These are phyloP conservation scores for Pitangus sulphuratus DNA, from an alignment of 2,797 vertebrate genomes.

Conservation along the genomic window DNA sequence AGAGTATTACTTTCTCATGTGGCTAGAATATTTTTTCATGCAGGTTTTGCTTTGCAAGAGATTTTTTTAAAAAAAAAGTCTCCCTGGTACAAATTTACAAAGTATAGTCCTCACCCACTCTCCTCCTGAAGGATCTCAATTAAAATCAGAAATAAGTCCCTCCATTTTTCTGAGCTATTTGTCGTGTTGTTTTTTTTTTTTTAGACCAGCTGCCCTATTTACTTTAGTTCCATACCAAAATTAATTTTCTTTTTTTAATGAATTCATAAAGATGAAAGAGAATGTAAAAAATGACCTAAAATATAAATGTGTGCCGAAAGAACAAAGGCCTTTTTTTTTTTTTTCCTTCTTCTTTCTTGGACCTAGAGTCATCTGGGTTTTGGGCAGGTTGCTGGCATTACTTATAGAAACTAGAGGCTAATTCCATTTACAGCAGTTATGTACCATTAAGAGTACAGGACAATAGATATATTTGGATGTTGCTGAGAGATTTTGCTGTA, in stretches of 20 bases:
- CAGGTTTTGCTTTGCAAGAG: background rate
- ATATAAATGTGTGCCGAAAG: background rate
- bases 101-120: accelerated
- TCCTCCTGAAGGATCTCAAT: background rate
- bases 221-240: background rate
- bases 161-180: background rate
- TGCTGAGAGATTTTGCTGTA: background rate
- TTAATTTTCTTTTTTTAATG: background rate
- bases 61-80: background rate
- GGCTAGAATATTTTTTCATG: background rate
- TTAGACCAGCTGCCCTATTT: background rate
- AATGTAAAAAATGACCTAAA: background rate
- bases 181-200: background rate
- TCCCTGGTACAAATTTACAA: background rate
- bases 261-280: background rate
- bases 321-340: background rate
- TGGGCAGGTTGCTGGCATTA: background rate
- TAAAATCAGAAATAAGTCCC: background rate
- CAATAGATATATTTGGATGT: background rate
- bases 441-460: background rate
- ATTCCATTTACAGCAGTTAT: background rate
- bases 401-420: background rate
- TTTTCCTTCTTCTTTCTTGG: background rate
- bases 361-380: background rate
- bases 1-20: background rate